Evolutionary conservation across 2,113 vertebrate genomes (phyloP).

Genomic region (Falcunculus frontatus): DNA sequence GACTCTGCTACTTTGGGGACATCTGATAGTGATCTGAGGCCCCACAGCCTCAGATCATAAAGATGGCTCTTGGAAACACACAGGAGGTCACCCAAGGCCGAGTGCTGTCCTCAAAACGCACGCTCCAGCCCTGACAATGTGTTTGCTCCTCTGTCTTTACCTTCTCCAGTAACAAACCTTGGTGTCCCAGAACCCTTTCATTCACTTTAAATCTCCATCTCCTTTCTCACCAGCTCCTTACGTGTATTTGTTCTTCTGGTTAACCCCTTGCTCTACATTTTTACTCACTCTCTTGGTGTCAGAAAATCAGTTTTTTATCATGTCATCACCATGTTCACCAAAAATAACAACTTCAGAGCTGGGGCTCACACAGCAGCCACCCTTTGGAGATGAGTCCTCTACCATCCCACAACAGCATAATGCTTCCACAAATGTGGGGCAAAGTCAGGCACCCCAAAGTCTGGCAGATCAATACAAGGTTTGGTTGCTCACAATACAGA

Average conservation of each 20-base stretch:
- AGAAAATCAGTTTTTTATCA: not conserved
- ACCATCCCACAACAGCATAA: not conserved
- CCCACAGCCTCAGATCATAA: not conserved
- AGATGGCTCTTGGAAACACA: not conserved
- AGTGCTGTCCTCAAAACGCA: not conserved
- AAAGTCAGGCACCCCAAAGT: not conserved
- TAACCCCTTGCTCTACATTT: not conserved
- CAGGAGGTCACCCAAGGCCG: not conserved
- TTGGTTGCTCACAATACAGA: not conserved
- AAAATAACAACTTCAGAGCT: not conserved
- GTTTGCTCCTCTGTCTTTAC: not conserved
- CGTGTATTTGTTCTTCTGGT: not conserved
- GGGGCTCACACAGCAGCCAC: not conserved
- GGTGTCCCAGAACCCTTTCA: not conserved
- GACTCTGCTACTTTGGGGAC: not conserved
- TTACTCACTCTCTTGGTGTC: not conserved
- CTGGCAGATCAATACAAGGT: not conserved
- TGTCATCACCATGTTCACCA: not conserved
- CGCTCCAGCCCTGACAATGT: not conserved
- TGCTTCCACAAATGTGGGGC: fast-evolving
- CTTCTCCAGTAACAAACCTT: not conserved
- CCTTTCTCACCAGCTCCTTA: not conserved
- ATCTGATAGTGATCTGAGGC: not conserved
- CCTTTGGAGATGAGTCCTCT: not conserved
- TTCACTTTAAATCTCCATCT: not conserved